Evolutionary conservation across 2,113 vertebrate genomes (phyloP).

Genomic region (Heloderma charlesbogerti): DNA sequence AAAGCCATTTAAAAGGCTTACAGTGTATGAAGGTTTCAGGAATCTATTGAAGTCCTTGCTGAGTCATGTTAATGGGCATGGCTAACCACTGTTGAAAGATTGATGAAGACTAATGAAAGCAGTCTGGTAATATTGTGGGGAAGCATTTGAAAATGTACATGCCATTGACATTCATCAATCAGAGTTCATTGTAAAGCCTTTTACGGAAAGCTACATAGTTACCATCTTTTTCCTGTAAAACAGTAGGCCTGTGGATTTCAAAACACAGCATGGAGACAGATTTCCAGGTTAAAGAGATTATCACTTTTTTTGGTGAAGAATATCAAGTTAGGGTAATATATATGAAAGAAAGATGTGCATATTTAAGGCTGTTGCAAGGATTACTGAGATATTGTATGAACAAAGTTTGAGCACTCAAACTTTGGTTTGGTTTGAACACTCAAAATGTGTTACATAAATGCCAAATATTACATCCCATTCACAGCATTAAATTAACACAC

Average conservation of each 20-base stretch:
- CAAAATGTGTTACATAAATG: not conserved
- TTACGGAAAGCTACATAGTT: conserved; percentile 46
- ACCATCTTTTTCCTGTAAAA: conserved; percentile 5
- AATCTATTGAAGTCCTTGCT: conserved; percentile 57
- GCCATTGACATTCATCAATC: not conserved
- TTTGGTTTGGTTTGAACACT: not conserved
- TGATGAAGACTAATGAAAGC: conserved; percentile 58
- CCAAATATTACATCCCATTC: not conserved
- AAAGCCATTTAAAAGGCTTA: conserved; percentile 60
- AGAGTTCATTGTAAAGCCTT: conserved; percentile 26
- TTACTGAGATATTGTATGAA: not conserved
- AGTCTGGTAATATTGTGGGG: conserved; percentile 35
- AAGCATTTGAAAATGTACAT: conserved; percentile 51
- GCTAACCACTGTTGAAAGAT: conserved; percentile 44
- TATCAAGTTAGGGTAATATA: not conserved
- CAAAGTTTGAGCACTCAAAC: not conserved
- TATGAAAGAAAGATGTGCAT: not conserved
- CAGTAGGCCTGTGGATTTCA: not conserved
- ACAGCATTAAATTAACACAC: not conserved
- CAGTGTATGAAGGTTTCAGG: conserved; percentile 31
- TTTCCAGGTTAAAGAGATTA: conserved; percentile 34
- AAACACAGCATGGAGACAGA: not conserved
- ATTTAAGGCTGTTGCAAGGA: not conserved
- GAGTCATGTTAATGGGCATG: conserved; percentile 27
- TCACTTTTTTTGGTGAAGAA: not conserved